Evolutionary conservation across 2,113 vertebrate species (phyloP), one percentile per base, ranked within the genome.

Genomic region (Thalassarche chlororhynchos): DNA sequence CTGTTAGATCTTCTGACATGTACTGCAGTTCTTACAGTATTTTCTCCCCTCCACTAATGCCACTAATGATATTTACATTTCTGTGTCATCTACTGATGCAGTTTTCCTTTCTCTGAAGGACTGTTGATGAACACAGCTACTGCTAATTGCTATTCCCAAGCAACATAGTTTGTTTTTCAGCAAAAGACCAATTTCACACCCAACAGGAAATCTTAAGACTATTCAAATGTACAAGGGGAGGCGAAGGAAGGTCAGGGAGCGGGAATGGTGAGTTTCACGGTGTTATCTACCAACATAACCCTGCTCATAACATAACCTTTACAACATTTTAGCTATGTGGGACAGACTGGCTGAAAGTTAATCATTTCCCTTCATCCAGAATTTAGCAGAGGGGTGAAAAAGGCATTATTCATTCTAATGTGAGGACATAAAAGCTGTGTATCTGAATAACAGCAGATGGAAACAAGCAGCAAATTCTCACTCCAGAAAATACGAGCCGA

Each of bases 1-100:
- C 85, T 91, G 65, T 85, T 94, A 93, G 82, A 76, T 87, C 69
- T 89, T 93, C 75, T 90, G 93, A 96, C 91, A 93, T 79, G 40
- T 90, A 72, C 80, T 79, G 65, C 72, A 76, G 38, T 76, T 76
- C 61, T 82, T 74, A 70, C 14, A 78, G 49, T 83, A 94, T 77
- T 93, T 95, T 55, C 80, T 60, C 61, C 76, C n/a, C 54, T 84
- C n/a, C 51, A 72, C 55, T 80, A 75, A 84, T 92, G 55, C 65
- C 40, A 69, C 84, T 79, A 90, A 87, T 69, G 36, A 47, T 76
- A 69, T 91, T 86, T 93, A 82, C 49, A 93, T 92, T 93, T 84
- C 84, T 90, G 28, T 94, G 74, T 55, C 74, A 80, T 90, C 17
- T 58, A 23, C 31, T 66, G 36, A 68, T 83, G 71, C 54, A 80